Base-by-base conservation (phyloP, 2,888 invertebrate species). In the Hydropsyche betteni region DNA sequence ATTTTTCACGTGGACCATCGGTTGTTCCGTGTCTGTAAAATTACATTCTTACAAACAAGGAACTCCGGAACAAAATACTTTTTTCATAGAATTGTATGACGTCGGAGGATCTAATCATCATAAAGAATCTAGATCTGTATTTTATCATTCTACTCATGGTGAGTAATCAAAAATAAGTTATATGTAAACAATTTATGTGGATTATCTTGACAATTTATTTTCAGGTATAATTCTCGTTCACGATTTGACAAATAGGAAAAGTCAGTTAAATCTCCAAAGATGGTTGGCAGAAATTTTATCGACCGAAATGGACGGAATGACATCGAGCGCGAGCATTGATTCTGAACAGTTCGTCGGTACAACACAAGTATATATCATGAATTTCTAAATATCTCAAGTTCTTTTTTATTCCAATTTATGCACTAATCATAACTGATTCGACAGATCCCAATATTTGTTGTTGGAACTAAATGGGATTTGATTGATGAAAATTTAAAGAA, bases 81-180 rank as follows among this genome's bases (percentile, higher is more conserved):
- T 93, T 84, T 98, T 97, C 84, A 89, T 99, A 34, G 99, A 99
- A 86, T 88, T 99, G 50, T 99, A 98, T 94, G 99, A 99, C 84
- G 91, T 99, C 74, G 99, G 99, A 5, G 99, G 99, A 0, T 97
- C 96, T 79, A 91, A 94, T 79, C 94, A 92, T 81, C 99, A 99
- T 83, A 91, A 94, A 82, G 97, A 96, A 84, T 94, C 96, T n/a
- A 89, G 98, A 82, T 91, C 93, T 78, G 95, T 98, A 1, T 99
- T 99, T 85, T 98, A 98, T 85, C 93, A 94, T 82, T 94, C 95
- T 44, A 94, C 95, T 76, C 94, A 98, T 87, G 99, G 98, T 89
- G 86, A 75, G 14, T 52, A 52, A 58, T 71, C 5, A 24, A 24
- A 24, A 24, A 44, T 44, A 44, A 8, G 7, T 44, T 44, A 44